phyloP scores from a whole-genome alignment of 2,888 invertebrate genomes.

The Drosophila pseudotalamancana region DNA sequence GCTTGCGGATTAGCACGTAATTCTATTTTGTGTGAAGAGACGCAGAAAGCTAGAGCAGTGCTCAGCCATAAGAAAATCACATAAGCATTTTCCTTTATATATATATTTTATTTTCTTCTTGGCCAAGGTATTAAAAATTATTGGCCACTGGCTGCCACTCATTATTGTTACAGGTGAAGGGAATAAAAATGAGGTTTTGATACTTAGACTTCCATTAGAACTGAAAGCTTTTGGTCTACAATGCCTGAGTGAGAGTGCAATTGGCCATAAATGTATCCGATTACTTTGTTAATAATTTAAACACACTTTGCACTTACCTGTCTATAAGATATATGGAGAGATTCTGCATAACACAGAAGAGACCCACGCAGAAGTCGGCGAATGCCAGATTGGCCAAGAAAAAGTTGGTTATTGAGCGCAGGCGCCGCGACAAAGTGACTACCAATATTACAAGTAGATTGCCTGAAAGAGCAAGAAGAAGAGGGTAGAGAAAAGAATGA shows the following conservation, averaged over 20 bases:
- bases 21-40: conserved; percentile 41
- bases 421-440: conserved; percentile 91
- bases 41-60: too few relatives aligned
- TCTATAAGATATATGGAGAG: conserved; percentile 92
- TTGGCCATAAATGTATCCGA: not conserved
- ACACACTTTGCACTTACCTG: conserved; percentile 86
- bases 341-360: conserved; percentile 96
- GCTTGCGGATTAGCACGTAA: conserved; percentile 52
- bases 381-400: conserved; percentile 95
- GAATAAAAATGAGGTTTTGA: conserved; percentile 4
- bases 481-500: too few relatives aligned
- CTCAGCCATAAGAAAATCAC: conserved; percentile 19
- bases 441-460: conserved; percentile 94
- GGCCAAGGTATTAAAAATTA: conserved; percentile 25
- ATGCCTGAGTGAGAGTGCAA: not conserved
- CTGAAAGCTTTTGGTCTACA: conserved; percentile 4
- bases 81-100: conserved; percentile 26
- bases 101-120: conserved; percentile 11
- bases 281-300: not conserved
- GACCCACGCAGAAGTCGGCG: conserved; percentile 95
- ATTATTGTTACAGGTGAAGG: conserved; percentile 4
- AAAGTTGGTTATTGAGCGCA: conserved; percentile 95
- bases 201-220: conserved; percentile 14
- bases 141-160: conserved; percentile 18
- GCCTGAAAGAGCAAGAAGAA: conserved; percentile 86